Evolutionary conservation across 64 coral and sea anemone species (phyloP).

Genomic region (Hydrozoanthus tunicans): DNA sequence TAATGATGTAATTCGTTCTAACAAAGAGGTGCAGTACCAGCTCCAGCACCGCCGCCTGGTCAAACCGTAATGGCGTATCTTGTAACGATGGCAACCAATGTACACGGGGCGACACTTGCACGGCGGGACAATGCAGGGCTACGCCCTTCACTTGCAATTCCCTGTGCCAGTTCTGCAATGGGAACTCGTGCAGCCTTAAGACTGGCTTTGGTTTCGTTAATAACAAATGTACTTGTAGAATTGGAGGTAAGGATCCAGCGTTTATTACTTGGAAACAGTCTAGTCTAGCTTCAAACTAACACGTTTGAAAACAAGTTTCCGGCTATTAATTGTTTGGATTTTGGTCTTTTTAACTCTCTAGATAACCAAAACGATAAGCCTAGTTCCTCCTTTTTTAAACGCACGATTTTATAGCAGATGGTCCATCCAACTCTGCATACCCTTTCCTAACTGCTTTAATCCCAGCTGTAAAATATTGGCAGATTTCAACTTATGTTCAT

Average conservation of each 20-base stretch:
- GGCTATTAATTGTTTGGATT: too few species aligned
- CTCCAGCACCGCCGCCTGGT: constrained; percentile 64
- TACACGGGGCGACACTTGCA: constrained; percentile 68
- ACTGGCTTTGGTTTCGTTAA: constrained; percentile 81
- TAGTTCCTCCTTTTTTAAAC: too few species aligned
- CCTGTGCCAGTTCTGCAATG: constrained; percentile 84
- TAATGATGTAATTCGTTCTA: not conserved
- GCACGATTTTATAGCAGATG: too few species aligned
- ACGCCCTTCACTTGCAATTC: constrained; percentile 74
- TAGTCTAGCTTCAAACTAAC: too few species aligned
- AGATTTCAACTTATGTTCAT: too few species aligned
- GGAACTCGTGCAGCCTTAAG: constrained; percentile 75
- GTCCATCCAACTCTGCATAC: too few species aligned
- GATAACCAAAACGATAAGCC: too few species aligned
- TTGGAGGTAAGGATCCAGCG: constrained; percentile 76
- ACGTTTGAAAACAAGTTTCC: too few species aligned
- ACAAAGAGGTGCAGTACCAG: constrained; percentile 66
- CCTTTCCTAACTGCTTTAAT: too few species aligned
- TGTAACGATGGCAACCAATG: constrained; percentile 86
- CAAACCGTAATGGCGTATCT: constrained; percentile 69
- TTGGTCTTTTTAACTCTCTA: too few species aligned
- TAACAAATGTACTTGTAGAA: constrained; percentile 82
- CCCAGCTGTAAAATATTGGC: too few species aligned
- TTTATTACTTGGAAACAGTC: not conserved
- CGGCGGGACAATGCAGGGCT: constrained; percentile 67